A percentile compares a stretch with the other conserved stretches of the same genome.
Conservation (phyloP, 2,797 vertebrate species). For the Ispidina picta region DNA sequence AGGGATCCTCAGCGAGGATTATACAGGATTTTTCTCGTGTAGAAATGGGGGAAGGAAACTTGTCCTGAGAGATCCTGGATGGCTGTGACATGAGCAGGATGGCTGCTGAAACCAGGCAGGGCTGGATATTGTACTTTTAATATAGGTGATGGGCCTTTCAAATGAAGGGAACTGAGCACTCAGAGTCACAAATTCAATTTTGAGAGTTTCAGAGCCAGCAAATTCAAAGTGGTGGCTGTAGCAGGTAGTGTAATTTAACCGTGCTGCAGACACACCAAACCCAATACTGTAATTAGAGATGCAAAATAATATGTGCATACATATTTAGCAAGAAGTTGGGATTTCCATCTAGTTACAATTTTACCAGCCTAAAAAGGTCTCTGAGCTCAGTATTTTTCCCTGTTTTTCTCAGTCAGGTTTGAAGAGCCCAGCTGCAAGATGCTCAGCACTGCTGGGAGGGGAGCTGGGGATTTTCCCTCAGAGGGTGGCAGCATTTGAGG, state of each 20-base stretch:
- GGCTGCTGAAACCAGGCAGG: rapidly evolving
- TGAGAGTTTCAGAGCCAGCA: not conserved
- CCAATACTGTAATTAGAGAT: not conserved
- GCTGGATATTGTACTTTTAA: not conserved
- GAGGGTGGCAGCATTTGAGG: not conserved
- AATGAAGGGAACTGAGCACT: not conserved
- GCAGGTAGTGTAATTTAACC: not conserved
- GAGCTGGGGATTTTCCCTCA: not conserved
- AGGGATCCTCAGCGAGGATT: not conserved
- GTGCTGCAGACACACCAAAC: not conserved
- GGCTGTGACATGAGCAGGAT: rapidly evolving
- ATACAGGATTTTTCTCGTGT: not conserved
- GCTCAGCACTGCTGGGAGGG: not conserved
- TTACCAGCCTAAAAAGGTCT: not conserved
- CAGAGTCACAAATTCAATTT: not conserved
- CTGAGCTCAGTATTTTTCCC: not conserved
- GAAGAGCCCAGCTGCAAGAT: not conserved
- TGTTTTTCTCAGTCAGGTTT: not conserved
- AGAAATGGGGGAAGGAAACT: not conserved
- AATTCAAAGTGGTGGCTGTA: not conserved
- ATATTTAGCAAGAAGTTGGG: not conserved
- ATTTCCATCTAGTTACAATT: not conserved
- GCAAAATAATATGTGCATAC: constrained; percentile 15
- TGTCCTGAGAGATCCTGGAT: rapidly evolving
- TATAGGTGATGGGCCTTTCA: not conserved